Base-by-base conservation (phyloP, 2,888 invertebrate species). In the Clunio marinus region DNA sequence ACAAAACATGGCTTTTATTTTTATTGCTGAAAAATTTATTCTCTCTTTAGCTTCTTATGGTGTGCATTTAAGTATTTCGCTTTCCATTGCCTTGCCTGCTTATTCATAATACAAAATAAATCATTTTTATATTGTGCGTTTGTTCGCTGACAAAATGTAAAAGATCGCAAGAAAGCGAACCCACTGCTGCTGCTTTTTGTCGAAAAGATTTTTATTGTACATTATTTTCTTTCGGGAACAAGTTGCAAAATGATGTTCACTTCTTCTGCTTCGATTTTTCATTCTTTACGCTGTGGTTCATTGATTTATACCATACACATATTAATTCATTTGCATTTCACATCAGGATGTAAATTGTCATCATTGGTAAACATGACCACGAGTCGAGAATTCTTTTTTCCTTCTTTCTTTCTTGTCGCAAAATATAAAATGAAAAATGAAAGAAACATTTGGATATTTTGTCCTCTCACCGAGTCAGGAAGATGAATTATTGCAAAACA, bases 81-180 rank as follows among this genome's bases (percentile, higher is more conserved):
- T n/a, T n/a, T n/a, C n/a, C n/a, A n/a, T n/a, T n/a, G n/a, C n/a
- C n/a, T n/a, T n/a, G n/a, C 15, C 41, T 41, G 41, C 41, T 41
- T 41, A 41, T 41, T 41, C 41, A 41, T 15, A 41, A 41, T n/a
- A 41, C 15, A n/a, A 41, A 41, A 41, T 41, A 41, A 41, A 41
- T 41, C 41, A 41, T 41, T 41, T 41, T 41, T 41, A 41, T 41
- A 41, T 41, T 41, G 41, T 41, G 41, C 41, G 41, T 41, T 41
- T 15, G 3, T 41, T 10, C 41, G 41, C 41, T 41, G 41, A 41
- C 41, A 41, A 41, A 41, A 41, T n/a, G 41, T 41, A 15, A 41
- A 41, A 41, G 41, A 41, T n/a, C 10, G 15, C 15, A 41, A 41
- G 15, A 41, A 41, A 2, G 41, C 3, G 41, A 41, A 41, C 41